phyloP scores from a whole-genome alignment of 2,113 vertebrate genomes.

The Scolopax mira region DNA sequence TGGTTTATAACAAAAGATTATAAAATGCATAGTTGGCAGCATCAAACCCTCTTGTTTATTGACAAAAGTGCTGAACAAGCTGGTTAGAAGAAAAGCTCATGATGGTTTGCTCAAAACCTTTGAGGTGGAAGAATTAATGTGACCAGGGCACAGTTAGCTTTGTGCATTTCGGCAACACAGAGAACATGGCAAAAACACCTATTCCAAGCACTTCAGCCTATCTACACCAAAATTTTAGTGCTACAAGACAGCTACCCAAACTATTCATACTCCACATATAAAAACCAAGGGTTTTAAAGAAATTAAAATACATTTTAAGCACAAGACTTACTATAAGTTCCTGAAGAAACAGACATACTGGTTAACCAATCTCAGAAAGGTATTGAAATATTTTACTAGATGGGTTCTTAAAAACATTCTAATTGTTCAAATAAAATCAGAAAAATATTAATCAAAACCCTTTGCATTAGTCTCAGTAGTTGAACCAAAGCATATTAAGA shows the following conservation, averaged over 20 bases:
- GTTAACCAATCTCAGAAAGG: neutral
- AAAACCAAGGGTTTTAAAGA: neutral
- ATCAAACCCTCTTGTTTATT: too few species aligned
- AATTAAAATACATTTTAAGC: neutral
- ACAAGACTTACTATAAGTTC: too few species aligned
- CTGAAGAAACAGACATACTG: neutral
- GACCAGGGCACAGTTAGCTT: neutral
- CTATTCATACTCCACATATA: accelerated
- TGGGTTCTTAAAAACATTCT: neutral
- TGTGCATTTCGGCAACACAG: neutral
- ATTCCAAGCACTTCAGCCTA: neutral
- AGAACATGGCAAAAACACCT: neutral
- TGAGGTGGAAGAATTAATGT: neutral
- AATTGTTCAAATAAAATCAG: neutral
- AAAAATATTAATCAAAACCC: too few species aligned
- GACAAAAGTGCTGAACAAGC: neutral
- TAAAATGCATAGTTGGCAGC: accelerated
- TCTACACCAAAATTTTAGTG: accelerated
- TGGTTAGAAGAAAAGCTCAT: neutral
- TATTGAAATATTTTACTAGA: neutral
- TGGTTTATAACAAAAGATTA: neutral
- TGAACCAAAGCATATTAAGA: too few species aligned
- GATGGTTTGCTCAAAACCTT: neutral
- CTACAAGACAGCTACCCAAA: neutral
- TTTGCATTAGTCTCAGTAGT: accelerated